Evolutionary conservation across 23 tunicate genomes (phyloP).

Genomic region (Ascidia mentula): DNA sequence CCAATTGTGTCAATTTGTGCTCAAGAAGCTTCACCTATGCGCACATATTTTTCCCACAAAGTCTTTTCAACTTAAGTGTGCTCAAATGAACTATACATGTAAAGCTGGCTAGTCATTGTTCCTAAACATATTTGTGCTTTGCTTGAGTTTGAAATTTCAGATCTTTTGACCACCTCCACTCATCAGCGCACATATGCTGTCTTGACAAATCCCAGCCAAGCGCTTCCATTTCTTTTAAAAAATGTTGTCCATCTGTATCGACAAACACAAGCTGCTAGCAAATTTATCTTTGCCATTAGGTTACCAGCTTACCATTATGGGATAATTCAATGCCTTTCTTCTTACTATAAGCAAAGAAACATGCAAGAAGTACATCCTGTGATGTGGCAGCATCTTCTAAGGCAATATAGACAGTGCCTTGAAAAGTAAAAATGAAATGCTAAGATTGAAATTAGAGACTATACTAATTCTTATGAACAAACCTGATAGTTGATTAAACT

Average conservation of each 20-base stretch:
- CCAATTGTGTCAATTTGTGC: no score
- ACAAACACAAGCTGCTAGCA: no score
- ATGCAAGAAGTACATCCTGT: slow-evolving; percentile 20
- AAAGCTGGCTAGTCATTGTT: no score
- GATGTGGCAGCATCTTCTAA: slow-evolving; percentile 28
- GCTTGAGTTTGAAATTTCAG: background rate
- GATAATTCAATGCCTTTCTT: background rate
- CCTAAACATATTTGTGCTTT: slow-evolving; percentile 19
- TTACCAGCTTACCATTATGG: no score
- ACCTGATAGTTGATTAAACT: no score
- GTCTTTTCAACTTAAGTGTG: no score
- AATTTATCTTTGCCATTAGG: no score
- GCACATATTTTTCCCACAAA: no score
- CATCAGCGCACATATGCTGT: slow-evolving; percentile 67
- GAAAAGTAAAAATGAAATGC: background rate
- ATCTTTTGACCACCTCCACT: slow-evolving; percentile 66
- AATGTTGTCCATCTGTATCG: slow-evolving; percentile 14
- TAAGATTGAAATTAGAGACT: no score
- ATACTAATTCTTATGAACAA: no score
- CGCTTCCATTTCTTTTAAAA: slow-evolving; percentile 14
- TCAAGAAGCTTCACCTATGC: no score
- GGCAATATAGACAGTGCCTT: slow-evolving; percentile 20
- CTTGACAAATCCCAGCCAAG: slow-evolving; percentile 57
- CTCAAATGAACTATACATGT: no score
- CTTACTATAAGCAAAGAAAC: slow-evolving; percentile 4